phyloP scores from a whole-genome alignment of 2,888 invertebrate genomes.

The Thyatira batis region DNA sequence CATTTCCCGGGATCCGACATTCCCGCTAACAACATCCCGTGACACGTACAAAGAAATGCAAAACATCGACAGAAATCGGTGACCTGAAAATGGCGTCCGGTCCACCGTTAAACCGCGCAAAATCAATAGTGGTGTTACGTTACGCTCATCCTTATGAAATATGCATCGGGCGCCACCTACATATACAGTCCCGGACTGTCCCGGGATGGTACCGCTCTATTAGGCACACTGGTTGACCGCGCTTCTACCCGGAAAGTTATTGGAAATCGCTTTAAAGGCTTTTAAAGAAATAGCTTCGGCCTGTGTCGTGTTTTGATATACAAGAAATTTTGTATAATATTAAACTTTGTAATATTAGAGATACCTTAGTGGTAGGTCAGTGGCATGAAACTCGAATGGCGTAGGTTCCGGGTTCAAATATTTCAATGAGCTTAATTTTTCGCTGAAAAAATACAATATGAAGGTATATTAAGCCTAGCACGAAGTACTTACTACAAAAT shows the following conservation, averaged over 20 bases:
- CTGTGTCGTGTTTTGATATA: no score
- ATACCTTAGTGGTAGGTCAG: no score
- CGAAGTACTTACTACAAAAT: no score
- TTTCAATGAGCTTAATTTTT: no score
- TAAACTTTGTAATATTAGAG: no score
- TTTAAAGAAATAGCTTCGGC: no score
- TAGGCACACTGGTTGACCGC: neutral
- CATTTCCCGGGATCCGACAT: neutral
- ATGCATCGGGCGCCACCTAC: constrained; percentile 32
- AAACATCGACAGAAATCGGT: constrained; percentile 25
- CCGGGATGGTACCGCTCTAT: neutral
- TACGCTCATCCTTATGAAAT: constrained; percentile 41
- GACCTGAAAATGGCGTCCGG: constrained; percentile 39
- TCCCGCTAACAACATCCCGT: neutral
- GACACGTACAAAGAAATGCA: constrained; percentile 17
- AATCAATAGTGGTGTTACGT: constrained; percentile 44
- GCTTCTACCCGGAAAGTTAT: neutral
- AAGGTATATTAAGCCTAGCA: no score
- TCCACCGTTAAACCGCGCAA: constrained; percentile 27
- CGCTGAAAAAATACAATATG: no score
- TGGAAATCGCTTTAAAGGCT: neutral
- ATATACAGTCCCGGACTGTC: constrained; percentile 9
- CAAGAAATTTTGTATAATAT: no score
- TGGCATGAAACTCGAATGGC: no score
- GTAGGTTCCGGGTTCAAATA: no score